A percentile compares a stretch with the other conserved stretches of the same genome.
Conservation (phyloP, 35 echinoderm and acorn worm genomes). For the Amphiura filiformis region DNA sequence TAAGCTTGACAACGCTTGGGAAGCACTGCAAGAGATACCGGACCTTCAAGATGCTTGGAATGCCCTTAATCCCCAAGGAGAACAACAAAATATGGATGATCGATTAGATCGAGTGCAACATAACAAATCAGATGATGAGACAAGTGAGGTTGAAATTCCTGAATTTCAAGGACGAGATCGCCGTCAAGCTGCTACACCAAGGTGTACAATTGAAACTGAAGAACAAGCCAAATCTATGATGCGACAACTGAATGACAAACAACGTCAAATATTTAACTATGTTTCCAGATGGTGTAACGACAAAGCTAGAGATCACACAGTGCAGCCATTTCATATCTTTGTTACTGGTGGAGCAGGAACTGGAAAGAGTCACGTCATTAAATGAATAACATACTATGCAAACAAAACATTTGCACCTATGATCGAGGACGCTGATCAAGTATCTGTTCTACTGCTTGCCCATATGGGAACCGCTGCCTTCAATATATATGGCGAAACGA, state of each 20-base stretch:
- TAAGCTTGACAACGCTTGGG: slow-evolving; percentile 46
- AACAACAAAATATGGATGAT: slow-evolving; percentile 47
- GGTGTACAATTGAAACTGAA: slow-evolving; percentile 24
- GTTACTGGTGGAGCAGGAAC: slow-evolving; percentile 61
- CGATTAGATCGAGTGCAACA: neutral
- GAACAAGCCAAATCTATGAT: slow-evolving; percentile 24
- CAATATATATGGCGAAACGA: slow-evolving; percentile 56
- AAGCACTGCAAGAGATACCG: slow-evolving; percentile 25
- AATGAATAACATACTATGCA: slow-evolving; percentile 48
- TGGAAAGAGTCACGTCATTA: slow-evolving; percentile 58
- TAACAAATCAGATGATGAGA: slow-evolving; percentile 27
- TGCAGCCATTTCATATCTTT: slow-evolving; percentile 75
- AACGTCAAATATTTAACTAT: slow-evolving; percentile 38
- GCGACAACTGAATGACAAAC: slow-evolving; percentile 53
- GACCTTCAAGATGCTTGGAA: slow-evolving; percentile 44
- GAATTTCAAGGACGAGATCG: neutral
- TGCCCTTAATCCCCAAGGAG: slow-evolving; percentile 43
- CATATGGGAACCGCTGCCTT: slow-evolving; percentile 53
- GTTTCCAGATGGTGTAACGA: slow-evolving; percentile 32
- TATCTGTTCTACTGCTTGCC: slow-evolving; percentile 37
- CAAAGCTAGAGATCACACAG: slow-evolving; percentile 45
- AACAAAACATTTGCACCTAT: slow-evolving; percentile 30
- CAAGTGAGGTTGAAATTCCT: slow-evolving; percentile 24
- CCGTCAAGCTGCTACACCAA: neutral
- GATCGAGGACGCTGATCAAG: slow-evolving; percentile 23